Base-by-base conservation (phyloP, 2,797 vertebrate genomes). In the Falco peregrinus region DNA sequence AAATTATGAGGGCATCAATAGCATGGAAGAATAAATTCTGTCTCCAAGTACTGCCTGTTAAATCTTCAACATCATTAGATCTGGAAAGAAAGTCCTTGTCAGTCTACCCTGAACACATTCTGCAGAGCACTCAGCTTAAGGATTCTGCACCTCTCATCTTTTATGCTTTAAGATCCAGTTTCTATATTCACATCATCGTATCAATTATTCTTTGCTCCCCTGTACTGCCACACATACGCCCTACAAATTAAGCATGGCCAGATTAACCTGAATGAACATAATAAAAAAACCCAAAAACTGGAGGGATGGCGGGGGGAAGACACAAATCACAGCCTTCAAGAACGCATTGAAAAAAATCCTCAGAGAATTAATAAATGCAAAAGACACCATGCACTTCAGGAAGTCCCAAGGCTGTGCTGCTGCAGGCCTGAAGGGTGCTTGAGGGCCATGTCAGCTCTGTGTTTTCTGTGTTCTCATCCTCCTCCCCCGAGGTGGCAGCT, bases 1-100 rank as follows among this genome's bases (percentile, higher is more conserved):
- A 95, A 89, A 92, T 89, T 86, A 91, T 37, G 51, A 91, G 78
- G 68, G 75, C 29, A 87, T 93, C 78, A 89, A 64, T 29, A 94
- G 76, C 47, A 60, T 8, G 9, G 67, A 91, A 94, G 81, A 93
- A 95, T 60, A 94, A 96, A 92, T 59, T 87, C 51, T 91, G n/a
- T 73, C 54, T 95, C 69, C 86, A 69, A 64, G 84, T 87, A 94
- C 54, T 87, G 82, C 80, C 68, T 51, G 31, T 82, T 96, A 95
- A 94, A 82, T 84, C 76, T 70, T 93, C 57, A 53, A 5, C 43
- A 68, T 90, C 86, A 89, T 63, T 89, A 93, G 79, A 48, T 39
- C 29, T 59, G 68, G 71, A 84, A 84, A 93, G 35, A 81, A 85
- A 94, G 86, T 61, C 81, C 89, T 80, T 89, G 63, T 74, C 86